Conservation (phyloP, 2,797 vertebrate species). For the Silurus aristotelis region DNA sequence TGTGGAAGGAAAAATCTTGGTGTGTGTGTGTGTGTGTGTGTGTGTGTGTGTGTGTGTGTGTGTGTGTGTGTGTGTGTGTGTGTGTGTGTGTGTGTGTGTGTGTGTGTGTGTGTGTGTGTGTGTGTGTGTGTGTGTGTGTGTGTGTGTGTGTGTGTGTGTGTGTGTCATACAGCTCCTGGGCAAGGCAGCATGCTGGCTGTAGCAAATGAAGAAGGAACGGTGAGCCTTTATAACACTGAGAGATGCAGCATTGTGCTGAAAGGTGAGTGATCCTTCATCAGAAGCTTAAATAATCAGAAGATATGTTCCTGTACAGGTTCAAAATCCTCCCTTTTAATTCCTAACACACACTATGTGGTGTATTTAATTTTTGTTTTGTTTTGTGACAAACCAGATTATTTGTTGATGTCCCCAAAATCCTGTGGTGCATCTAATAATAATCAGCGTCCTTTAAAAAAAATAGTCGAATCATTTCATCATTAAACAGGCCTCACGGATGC, state of each 20-base stretch:
- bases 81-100: too few relatives aligned
- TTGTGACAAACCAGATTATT: background rate
- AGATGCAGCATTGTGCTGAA: constrained; percentile 75
- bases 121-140: background rate
- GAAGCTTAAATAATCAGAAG: background rate
- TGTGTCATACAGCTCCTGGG: constrained; percentile 66
- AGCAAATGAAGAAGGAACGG: constrained; percentile 93
- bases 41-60: background rate
- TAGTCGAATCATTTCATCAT: too few relatives aligned
- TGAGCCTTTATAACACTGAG: constrained; percentile 87
- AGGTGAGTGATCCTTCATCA: constrained; percentile 71
- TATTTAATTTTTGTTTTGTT: background rate
- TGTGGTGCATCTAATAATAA: background rate
- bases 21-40: background rate
- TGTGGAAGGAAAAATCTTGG: background rate
- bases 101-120: background rate
- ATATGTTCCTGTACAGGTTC: background rate
- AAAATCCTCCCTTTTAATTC: background rate
- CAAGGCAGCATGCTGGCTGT: constrained; percentile 81
- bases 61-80: too few relatives aligned
- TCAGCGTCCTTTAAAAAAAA: background rate
- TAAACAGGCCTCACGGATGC: background rate
- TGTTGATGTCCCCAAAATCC: background rate
- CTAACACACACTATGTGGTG: background rate
- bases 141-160: background rate